These are phyloP conservation scores for Rotaria magnacalcarata DNA, from an alignment of 2,888 invertebrate species.

Conservation along the genomic window DNA sequence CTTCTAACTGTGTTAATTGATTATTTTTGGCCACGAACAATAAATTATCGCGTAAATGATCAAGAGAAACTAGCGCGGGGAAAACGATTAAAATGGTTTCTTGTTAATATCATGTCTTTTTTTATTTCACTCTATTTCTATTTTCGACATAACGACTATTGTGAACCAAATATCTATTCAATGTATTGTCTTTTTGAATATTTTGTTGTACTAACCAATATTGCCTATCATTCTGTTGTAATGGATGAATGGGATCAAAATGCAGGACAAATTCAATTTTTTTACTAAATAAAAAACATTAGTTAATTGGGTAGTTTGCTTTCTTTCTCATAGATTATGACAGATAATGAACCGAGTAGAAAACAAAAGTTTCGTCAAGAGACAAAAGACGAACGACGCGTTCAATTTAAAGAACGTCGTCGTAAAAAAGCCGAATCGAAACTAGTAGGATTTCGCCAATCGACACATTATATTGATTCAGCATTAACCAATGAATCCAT, in stretches of 20 bases:
- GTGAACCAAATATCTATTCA: conserved; percentile 42
- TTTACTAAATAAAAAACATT: background rate
- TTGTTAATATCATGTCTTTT: conserved; percentile 35
- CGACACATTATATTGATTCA: conserved; percentile 2
- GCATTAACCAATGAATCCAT: conserved; percentile 69
- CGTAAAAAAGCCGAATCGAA: conserved; percentile 37
- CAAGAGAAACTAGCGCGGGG: background rate
- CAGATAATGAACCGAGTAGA: background rate
- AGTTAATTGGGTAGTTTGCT: background rate
- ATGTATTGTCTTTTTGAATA: conserved; percentile 44
- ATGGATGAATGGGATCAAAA: conserved; percentile 40
- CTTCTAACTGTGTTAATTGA: conserved; percentile 35
- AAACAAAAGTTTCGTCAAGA: background rate
- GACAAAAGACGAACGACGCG: conserved; percentile 39
- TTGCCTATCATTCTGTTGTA: conserved; percentile 40
- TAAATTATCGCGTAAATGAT: background rate
- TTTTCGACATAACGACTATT: conserved; percentile 39
- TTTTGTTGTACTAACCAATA: conserved; percentile 42
- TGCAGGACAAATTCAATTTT: conserved; percentile 1
- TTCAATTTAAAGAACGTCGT: conserved; percentile 41
- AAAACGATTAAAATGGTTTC: conserved; percentile 36
- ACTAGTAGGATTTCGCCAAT: conserved; percentile 41
- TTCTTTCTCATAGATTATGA: background rate
- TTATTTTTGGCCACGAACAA: conserved; percentile 39
- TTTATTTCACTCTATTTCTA: conserved; percentile 42